Conservation (phyloP, 2,113 vertebrate species). For the Syrrhaptes paradoxus region DNA sequence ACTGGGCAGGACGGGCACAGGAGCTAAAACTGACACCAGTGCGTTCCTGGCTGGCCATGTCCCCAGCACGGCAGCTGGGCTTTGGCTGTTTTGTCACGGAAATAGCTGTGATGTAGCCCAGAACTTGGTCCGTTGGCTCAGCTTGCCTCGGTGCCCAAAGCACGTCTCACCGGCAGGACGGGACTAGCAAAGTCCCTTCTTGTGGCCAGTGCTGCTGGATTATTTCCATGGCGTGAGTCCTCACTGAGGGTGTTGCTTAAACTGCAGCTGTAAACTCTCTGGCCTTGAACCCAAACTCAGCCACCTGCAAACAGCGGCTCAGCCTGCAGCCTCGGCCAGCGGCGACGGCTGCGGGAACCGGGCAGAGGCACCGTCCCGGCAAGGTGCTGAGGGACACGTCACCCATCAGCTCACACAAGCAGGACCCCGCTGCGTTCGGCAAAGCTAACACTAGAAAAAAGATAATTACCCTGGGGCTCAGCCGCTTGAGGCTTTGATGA, state of each 20-base stretch:
- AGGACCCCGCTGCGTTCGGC: background rate
- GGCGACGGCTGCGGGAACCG: accelerated
- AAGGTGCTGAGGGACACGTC: accelerated
- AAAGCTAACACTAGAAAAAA: background rate
- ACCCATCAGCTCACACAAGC: accelerated
- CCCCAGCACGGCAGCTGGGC: background rate
- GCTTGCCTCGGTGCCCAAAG: background rate
- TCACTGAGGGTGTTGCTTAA: background rate
- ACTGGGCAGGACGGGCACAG: background rate
- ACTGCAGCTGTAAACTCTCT: background rate
- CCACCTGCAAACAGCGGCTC: accelerated
- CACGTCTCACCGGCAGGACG: accelerated
- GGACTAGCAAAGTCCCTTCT: background rate
- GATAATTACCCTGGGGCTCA: background rate
- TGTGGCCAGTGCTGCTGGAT: background rate
- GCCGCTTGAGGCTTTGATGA: background rate
- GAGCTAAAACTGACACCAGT: background rate
- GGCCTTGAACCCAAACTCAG: background rate
- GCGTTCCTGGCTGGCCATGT: background rate
- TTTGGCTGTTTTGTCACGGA: accelerated
- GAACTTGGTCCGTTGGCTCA: background rate
- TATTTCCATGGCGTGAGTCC: background rate
- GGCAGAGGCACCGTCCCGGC: background rate
- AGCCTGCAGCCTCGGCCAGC: accelerated
- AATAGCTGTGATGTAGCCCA: accelerated